Base-by-base conservation (phyloP, 2,113 vertebrate genomes). In the Campylomormyrus numenius region DNA sequence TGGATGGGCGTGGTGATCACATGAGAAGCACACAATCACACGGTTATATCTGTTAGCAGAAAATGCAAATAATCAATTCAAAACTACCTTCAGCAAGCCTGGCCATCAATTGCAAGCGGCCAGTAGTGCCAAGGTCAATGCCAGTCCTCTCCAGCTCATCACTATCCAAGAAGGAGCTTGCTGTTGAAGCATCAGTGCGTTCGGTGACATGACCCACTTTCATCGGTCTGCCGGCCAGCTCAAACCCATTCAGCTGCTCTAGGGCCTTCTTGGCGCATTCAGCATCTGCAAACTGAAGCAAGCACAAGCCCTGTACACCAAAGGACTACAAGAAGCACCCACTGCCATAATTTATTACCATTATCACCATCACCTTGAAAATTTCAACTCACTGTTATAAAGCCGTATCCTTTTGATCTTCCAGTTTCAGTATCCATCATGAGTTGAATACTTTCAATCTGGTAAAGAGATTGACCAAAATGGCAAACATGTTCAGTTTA, bases 381-480 rank as follows among this genome's bases (percentile, higher is more conserved):
- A 42, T 42, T 17, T 42, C 74, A 70, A 88, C 92, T 95, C 97
- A 99, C 98, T 87, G 98, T 99, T 94, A 99, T 99, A 91, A 99
- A 99, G 90, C 98, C 98, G 1, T 99, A 99, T 94, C 98, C 98
- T 96, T 99, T 99, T 6, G 98, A 99, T 80, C 98, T 96, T 53
- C 98, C 98, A 0, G 98, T 99, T 95, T 99, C 98, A 91, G 97
- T 99, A 93, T 99, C 98, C 98, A 99, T 99, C 97, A 99, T 99
- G 8, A 99, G 97, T 89, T 99, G 98, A 91, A 99, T 99, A 91
- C 98, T 98, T 94, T 99, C 98, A 92, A 99, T 99, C 98, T 99
- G 92, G 89, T 48, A 49, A 3, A 88, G 87, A 48, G n/a, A n/a
- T 45, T 21, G 17, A 84, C 39, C 80, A 84, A 24, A 85, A 46